Evolutionary conservation across 2,797 vertebrate species (phyloP), one percentile per base, ranked within the genome.

Genomic region (Tauraco hartlaubi): DNA sequence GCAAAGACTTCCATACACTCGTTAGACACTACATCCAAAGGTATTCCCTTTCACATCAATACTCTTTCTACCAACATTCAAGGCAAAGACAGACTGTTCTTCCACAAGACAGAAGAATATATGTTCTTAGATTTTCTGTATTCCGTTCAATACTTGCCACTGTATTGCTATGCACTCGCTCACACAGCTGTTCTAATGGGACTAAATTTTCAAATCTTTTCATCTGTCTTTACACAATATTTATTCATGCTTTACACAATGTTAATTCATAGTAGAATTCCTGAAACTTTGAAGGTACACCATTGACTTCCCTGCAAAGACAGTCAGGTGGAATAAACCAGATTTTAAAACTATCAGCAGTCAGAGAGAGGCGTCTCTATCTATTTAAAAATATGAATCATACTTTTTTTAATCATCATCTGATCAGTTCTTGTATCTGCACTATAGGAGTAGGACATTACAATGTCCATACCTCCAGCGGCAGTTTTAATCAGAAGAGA

Each of bases 401-500:
- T 35, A 5, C 1, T 46, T 69, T 73, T 81, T 94, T 51, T 25
- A 62, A 26, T 78, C n/a, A 28, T 59, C 12, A 25, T 29, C 43
- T 49, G 71, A 61, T 76, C 62, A 39, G 13, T 66, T 79, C 31
- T 77, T 23, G 15, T 62, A 58, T 64, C n/a, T 49, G 37, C 5
- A 9, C 35, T 62, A 7, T 4, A 82, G 59, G 75, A 91, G 58
- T 12, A 89, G 83, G 67, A 54, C 28, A 33, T 64, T 71, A 83
- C 56, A 52, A 55, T 18, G 48, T 68, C 84, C 86, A 83, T 84
- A 90, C 84, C 66, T 92, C 79, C 68, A 88, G 71, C 74, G 71
- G 43, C 19, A 77, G 72, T 79, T 97, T 94, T 97, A 97, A 98
- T 97, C 96, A 97, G 96, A 96, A 89, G 86, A 94, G 72, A 64